Evolutionary conservation across 2,888 invertebrate species (phyloP).

Genomic region (Trachelus iudaicus): DNA sequence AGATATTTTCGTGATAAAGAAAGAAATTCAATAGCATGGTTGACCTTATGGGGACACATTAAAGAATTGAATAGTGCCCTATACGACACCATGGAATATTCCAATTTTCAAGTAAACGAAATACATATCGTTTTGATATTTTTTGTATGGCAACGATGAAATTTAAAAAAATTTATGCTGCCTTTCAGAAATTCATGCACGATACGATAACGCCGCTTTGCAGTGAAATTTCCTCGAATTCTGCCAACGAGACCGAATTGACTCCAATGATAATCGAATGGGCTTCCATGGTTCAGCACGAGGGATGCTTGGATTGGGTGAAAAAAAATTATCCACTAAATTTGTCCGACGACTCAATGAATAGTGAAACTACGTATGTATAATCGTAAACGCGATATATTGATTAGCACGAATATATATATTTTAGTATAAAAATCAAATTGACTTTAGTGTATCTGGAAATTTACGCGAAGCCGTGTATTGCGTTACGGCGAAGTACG

Average conservation of each 20-base stretch:
- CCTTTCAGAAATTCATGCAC: conserved; percentile 46
- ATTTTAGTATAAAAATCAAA: neutral
- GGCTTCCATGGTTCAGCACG: conserved; percentile 48
- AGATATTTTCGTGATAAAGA: conserved; percentile 66
- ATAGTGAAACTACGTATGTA: neutral
- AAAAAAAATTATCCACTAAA: conserved; percentile 23
- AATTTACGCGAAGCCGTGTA: conserved; percentile 48
- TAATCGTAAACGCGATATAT: no score
- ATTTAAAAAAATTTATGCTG: neutral
- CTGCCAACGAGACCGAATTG: conserved; percentile 35
- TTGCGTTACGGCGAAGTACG: conserved; percentile 50
- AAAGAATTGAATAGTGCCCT: conserved; percentile 60
- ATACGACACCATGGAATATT: conserved; percentile 48
- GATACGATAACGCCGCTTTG: conserved; percentile 46
- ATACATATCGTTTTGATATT: neutral
- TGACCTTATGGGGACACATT: conserved; percentile 63
- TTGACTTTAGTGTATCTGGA: conserved; percentile 38
- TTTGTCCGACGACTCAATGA: neutral
- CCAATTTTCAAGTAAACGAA: conserved; percentile 49
- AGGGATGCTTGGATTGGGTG: conserved; percentile 47
- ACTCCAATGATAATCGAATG: conserved; percentile 44
- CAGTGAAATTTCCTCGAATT: conserved; percentile 31
- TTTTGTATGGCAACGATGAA: neutral
- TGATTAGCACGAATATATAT: neutral
- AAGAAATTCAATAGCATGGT: conserved; percentile 69